A percentile compares a stretch with the other conserved stretches of the same genome.
Conservation (phyloP, 2,888 invertebrate species). For the Dicycla oo region DNA sequence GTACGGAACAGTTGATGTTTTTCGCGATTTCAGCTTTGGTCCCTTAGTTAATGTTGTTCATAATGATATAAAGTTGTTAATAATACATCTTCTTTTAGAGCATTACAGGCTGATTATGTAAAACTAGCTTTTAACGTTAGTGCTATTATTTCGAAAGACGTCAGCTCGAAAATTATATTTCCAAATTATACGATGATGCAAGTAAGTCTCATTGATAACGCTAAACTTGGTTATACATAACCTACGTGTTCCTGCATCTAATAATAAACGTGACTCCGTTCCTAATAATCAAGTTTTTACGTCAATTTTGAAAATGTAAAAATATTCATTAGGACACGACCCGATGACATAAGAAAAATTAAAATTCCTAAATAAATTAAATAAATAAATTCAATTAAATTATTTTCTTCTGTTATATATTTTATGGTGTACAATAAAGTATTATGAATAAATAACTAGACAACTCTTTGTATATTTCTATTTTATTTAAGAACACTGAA, state of each 20-base stretch:
- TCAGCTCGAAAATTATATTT: not conserved
- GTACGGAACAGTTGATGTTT: too few species aligned
- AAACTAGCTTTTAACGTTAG: not conserved
- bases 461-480: not conserved
- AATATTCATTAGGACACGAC: not conserved
- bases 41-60: too few species aligned
- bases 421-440: too few species aligned
- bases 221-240: not conserved
- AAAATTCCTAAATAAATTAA: too few species aligned
- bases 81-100: too few species aligned
- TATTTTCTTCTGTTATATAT: too few species aligned
- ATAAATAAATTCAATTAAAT: too few species aligned
- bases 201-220: not conserved
- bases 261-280: not conserved
- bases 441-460: too few species aligned
- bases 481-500: constrained; percentile 7
- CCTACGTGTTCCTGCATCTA: not conserved
- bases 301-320: constrained; percentile 30
- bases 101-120: not conserved
- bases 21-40: too few species aligned
- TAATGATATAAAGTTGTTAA: too few species aligned
- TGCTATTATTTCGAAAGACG: not conserved
- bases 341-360: too few species aligned
- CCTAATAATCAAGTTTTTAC: constrained; percentile 6
- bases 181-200: not conserved